Conservation (phyloP, 2,797 vertebrate species). For the Arnoldichthys spilopterus region DNA sequence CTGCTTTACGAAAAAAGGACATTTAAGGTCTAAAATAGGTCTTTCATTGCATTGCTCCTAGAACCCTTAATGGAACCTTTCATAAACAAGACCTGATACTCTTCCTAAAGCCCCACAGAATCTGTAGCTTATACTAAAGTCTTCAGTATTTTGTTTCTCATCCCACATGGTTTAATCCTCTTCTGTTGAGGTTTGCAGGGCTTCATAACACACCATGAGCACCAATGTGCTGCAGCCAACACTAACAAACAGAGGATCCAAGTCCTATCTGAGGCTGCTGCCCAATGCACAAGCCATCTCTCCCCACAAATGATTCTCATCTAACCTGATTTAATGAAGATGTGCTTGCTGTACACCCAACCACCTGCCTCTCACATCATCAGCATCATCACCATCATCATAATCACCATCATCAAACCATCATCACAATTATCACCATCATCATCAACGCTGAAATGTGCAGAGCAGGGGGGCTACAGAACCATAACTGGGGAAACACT, state of each 20-base stretch:
- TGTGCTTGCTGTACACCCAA: background rate
- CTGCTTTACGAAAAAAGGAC: too few relatives aligned
- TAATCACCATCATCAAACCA: background rate
- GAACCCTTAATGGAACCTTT: too few relatives aligned
- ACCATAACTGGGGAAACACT: too few relatives aligned
- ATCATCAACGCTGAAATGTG: background rate
- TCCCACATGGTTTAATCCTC: conserved; percentile 1
- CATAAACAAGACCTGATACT: too few relatives aligned
- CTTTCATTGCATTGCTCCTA: too few relatives aligned
- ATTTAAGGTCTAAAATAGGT: too few relatives aligned
- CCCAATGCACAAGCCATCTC: background rate
- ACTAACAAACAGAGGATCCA: conserved; percentile 26
- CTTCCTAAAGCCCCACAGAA: background rate
- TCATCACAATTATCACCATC: background rate
- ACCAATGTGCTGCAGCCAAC: conserved; percentile 1
- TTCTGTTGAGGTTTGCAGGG: background rate
- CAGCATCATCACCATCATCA: background rate
- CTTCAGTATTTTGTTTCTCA: background rate
- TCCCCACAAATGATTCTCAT: background rate
- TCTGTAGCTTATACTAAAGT: background rate
- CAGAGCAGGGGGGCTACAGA: too few relatives aligned
- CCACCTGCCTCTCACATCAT: background rate
- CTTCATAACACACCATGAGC: background rate
- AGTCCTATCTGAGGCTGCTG: conserved; percentile 18
- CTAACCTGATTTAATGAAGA: background rate